Evolutionary conservation across 1,140 invertebrate species (phyloP).

Genomic region (Trichonephila clavata): DNA sequence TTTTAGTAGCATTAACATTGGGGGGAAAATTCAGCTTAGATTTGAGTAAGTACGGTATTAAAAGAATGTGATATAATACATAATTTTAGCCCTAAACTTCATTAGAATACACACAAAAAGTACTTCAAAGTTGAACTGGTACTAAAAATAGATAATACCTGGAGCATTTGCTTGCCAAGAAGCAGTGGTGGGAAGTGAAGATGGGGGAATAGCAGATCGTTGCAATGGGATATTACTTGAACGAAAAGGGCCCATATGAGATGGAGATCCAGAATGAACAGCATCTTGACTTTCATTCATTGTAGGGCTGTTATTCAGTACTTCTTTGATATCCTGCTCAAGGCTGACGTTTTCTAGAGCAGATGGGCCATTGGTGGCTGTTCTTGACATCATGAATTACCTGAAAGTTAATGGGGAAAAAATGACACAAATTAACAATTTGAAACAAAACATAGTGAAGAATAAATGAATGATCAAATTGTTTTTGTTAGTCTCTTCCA

Average conservation of each 20-base stretch:
- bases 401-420: conserved; percentile 6
- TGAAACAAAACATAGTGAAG: too few relatives aligned
- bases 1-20: too few relatives aligned
- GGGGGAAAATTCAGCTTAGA: too few relatives aligned
- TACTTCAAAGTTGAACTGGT: background rate
- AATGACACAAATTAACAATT: too few relatives aligned
- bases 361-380: conserved; percentile 73
- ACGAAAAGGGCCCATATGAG: conserved; percentile 79
- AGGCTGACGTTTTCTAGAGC: conserved; percentile 78
- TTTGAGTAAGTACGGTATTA: too few relatives aligned
- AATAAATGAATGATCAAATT: too few relatives aligned
- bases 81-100: too few relatives aligned
- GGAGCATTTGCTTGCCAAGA: conserved; percentile 73
- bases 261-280: conserved; percentile 86
- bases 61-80: too few relatives aligned
- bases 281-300: conserved; percentile 89
- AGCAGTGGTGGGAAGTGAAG: conserved; percentile 76
- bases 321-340: conserved; percentile 92
- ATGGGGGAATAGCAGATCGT: conserved; percentile 75
- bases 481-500: too few relatives aligned
- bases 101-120: too few relatives aligned
- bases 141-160: conserved; percentile 8
- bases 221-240: conserved; percentile 58
- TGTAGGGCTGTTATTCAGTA: conserved; percentile 91
- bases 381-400: conserved; percentile 65